A percentile compares a stretch with the other conserved stretches of the same genome.
Evolutionary conservation across 2,888 invertebrate genomes (phyloP).

Genomic region (Terebella lapidaria): DNA sequence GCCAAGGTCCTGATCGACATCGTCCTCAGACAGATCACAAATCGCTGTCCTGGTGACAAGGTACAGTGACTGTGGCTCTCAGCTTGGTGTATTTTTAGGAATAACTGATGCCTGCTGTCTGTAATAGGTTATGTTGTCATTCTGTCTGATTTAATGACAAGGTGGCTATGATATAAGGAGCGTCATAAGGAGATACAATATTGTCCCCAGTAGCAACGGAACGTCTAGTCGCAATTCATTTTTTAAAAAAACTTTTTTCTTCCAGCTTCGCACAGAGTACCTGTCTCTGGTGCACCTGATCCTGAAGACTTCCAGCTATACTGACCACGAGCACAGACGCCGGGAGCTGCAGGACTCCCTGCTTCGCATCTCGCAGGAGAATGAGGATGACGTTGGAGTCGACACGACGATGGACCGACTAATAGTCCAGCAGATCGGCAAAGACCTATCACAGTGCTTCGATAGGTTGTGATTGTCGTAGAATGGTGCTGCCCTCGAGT

Average conservation of each 20-base stretch:
- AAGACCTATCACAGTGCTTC: slow-evolving; percentile 19
- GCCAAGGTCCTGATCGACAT: slow-evolving; percentile 90
- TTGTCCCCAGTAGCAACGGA: too few relatives aligned
- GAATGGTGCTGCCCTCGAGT: too few relatives aligned
- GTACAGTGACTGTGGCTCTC: slow-evolving; percentile 5
- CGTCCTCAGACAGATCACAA: slow-evolving; percentile 81
- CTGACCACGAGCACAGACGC: slow-evolving; percentile 29
- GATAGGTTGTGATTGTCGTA: neutral
- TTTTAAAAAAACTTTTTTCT: neutral
- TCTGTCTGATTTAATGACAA: neutral
- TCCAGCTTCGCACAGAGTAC: slow-evolving; percentile 39
- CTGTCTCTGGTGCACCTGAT: slow-evolving; percentile 40
- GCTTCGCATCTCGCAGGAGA: slow-evolving; percentile 16
- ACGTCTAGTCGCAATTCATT: too few relatives aligned
- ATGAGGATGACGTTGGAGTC: slow-evolving; percentile 14
- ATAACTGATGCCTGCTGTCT: neutral
- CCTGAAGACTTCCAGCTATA: slow-evolving; percentile 40
- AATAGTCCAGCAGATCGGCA: slow-evolving; percentile 23
- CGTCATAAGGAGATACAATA: too few relatives aligned
- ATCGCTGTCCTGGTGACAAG: slow-evolving; percentile 77
- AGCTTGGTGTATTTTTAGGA: too few relatives aligned
- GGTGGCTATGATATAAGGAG: neutral
- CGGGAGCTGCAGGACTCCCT: slow-evolving; percentile 21
- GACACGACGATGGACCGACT: slow-evolving; percentile 19
- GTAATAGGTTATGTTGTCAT: neutral